Conservation (phyloP, 2,797 vertebrate species). For the Pangasius mekongensis region DNA sequence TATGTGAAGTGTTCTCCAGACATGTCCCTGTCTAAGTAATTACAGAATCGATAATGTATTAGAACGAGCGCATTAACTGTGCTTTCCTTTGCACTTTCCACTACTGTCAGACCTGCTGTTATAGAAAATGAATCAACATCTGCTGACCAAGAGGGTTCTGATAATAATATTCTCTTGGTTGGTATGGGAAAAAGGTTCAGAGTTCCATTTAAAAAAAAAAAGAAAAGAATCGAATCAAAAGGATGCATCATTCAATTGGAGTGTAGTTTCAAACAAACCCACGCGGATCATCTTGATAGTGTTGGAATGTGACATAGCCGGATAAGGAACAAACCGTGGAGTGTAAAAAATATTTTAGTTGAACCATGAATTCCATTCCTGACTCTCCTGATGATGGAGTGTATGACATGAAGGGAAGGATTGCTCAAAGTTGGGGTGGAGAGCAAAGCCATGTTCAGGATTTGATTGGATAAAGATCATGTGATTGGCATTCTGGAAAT, state of each 20-base stretch:
- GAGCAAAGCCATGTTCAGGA: neutral
- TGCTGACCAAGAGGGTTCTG: neutral
- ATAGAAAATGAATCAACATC: no score
- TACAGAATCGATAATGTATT: no score
- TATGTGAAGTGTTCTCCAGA: neutral
- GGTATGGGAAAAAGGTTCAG: neutral
- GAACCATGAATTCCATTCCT: neutral
- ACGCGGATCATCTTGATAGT: neutral
- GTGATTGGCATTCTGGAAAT: neutral
- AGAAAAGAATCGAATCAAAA: neutral
- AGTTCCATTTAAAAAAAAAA: neutral
- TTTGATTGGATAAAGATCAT: neutral
- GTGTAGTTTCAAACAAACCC: neutral
- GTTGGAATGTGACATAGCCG: neutral
- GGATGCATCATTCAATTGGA: neutral
- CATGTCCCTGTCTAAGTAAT: neutral
- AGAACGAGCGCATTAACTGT: no score
- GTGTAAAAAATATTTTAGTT: neutral
- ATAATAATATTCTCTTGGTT: neutral
- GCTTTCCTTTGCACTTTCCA: no score
- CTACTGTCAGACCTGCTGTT: no score
- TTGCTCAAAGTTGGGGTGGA: no score
- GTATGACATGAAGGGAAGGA: no score
- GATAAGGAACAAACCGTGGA: neutral
- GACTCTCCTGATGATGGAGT: neutral